Evolutionary conservation across 2,888 invertebrate species (phyloP).

Genomic region (Polyploca ridens): DNA sequence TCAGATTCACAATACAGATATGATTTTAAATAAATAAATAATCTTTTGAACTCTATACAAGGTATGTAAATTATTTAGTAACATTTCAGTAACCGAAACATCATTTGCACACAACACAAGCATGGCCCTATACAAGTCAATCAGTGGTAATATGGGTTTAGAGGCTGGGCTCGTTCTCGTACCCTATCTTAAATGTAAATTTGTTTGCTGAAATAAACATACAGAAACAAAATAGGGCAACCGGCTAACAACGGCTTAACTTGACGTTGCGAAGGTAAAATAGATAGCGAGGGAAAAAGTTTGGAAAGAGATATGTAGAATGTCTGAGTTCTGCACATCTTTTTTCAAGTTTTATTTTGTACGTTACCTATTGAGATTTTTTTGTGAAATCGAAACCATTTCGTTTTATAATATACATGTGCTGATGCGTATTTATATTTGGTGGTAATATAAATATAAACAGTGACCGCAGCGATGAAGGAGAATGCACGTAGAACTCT

Average conservation of each 20-base stretch:
- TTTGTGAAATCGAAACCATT: no score
- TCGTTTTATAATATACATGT: no score
- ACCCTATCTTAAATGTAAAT: conserved; percentile 10
- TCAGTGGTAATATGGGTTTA: conserved; percentile 31
- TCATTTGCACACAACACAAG: conserved; percentile 33
- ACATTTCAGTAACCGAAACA: conserved; percentile 52
- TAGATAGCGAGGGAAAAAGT: neutral
- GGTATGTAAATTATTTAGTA: neutral
- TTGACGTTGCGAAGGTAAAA: neutral
- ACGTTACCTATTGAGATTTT: no score
- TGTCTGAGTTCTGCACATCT: neutral
- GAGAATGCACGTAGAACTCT: no score
- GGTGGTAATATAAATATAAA: no score
- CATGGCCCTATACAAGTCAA: conserved; percentile 38
- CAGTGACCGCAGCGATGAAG: no score
- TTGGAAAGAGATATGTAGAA: neutral
- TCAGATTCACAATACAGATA: no score
- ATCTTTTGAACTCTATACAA: no score
- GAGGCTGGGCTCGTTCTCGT: conserved; percentile 9
- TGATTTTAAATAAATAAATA: no score
- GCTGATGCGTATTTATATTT: no score
- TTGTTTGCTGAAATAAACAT: conserved; percentile 11
- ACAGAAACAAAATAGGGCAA: conserved; percentile 6
- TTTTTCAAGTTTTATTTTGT: neutral
- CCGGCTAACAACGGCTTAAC: neutral